Percentiles rank a stretch among this genome's conserved stretches.
Conservation (phyloP, 1,140 invertebrate species). For the Parasteatoda tepidariorum region DNA sequence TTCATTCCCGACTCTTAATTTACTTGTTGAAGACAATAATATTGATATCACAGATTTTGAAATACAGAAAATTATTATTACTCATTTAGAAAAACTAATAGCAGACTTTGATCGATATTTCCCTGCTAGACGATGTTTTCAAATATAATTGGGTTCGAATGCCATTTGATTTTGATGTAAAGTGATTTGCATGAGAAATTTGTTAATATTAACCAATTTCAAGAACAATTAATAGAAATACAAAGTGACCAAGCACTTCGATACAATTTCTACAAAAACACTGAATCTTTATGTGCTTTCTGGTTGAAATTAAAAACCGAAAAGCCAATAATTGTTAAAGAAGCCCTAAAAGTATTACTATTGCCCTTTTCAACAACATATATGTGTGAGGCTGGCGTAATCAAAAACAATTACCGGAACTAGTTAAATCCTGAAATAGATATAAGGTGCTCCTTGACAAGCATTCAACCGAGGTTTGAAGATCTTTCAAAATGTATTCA, state of each 20-base stretch:
- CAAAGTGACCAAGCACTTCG: conserved; percentile 15
- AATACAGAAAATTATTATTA: conserved; percentile 8
- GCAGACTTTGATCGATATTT: conserved; percentile 20
- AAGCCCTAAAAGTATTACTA: conserved; percentile 8
- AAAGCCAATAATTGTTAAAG: conserved; percentile 15
- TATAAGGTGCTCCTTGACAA: conserved; percentile 10
- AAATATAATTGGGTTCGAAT: conserved; percentile 21
- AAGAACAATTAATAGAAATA: conserved; percentile 21
- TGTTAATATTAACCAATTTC: conserved; percentile 4
- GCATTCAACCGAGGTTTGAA: conserved; percentile 22
- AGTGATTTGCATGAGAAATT: background rate
- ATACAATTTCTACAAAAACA: conserved; percentile 6
- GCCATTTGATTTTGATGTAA: conserved; percentile 23
- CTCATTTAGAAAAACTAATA: conserved; percentile 12
- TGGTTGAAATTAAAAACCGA: conserved; percentile 12
- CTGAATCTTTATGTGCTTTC: conserved; percentile 21
- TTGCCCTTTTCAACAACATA: conserved; percentile 16
- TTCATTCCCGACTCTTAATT: conserved; percentile 20
- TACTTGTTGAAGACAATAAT: conserved; percentile 21
- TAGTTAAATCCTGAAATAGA: conserved; percentile 16
- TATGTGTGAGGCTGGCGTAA: conserved; percentile 8
- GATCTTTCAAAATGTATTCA: conserved; percentile 29
- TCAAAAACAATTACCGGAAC: conserved; percentile 3
- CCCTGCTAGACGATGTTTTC: background rate
- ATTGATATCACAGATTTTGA: conserved; percentile 23